A percentile compares a stretch with the other conserved stretches of the same genome.
Conservation (phyloP, 2,888 invertebrate species). For the Ophonus ardosiacus region DNA sequence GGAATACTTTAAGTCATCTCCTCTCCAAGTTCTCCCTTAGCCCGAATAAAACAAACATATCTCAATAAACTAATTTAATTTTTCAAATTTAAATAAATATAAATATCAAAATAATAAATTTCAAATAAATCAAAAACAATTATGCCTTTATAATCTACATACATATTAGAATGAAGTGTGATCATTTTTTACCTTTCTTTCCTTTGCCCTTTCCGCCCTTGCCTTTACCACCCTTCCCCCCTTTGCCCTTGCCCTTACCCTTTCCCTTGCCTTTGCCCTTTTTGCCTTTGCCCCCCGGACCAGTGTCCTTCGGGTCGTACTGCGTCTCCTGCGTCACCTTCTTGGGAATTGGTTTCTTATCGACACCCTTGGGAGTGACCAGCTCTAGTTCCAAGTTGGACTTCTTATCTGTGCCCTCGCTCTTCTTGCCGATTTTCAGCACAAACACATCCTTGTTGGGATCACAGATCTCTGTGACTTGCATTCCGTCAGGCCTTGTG, state of each 20-base stretch:
- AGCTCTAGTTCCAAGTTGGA: slow-evolving; percentile 84
- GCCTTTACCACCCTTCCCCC: slow-evolving; percentile 60
- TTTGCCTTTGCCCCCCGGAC: slow-evolving; percentile 65
- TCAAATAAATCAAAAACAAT: neutral
- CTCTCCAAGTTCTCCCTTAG: slow-evolving; percentile 37
- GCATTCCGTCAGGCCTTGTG: slow-evolving; percentile 78
- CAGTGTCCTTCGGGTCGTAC: slow-evolving; percentile 78
- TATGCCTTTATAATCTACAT: neutral
- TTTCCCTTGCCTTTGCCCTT: slow-evolving; percentile 62
- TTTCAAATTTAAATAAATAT: neutral
- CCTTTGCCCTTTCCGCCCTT: slow-evolving; percentile 47
- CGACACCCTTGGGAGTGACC: slow-evolving; percentile 84
- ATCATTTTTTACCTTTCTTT: slow-evolving; percentile 22
- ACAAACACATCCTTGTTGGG: slow-evolving; percentile 85
- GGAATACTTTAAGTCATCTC: neutral
- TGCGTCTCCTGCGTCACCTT: slow-evolving; percentile 84
- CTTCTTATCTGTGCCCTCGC: slow-evolving; percentile 84
- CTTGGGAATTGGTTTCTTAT: slow-evolving; percentile 78
- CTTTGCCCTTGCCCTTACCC: slow-evolving; percentile 57
- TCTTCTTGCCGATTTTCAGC: slow-evolving; percentile 86
- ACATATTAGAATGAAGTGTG: neutral
- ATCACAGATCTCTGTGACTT: slow-evolving; percentile 80
- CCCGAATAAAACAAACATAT: slow-evolving; percentile 10
- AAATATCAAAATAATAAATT: neutral
- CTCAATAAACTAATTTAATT: slow-evolving; percentile 5